Evolutionary conservation across 1,140 invertebrate genomes (phyloP).

Genomic region (Acromyrmex heyeri): DNA sequence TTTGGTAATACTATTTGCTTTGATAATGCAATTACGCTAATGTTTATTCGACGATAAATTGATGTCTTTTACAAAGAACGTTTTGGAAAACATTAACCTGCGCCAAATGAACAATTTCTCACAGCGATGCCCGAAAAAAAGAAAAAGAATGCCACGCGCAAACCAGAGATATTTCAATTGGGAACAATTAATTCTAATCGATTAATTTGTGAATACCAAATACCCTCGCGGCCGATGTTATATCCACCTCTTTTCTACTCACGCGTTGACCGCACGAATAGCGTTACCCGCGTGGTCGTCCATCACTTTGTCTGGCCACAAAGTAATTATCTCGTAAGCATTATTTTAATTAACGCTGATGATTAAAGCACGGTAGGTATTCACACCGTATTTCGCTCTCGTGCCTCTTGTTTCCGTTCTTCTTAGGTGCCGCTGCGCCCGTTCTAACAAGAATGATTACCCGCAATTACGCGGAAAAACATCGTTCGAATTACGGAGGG

Average conservation of each 20-base stretch:
- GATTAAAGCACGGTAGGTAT: slow-evolving; percentile 64
- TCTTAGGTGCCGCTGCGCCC: slow-evolving; percentile 42
- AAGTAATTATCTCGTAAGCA: slow-evolving; percentile 79
- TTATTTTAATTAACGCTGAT: slow-evolving; percentile 77
- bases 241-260: slow-evolving; percentile 38
- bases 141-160: slow-evolving; percentile 28
- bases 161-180: slow-evolving; percentile 57
- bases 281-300: slow-evolving; percentile 66
- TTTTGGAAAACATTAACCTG: slow-evolving; percentile 47
- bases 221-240: slow-evolving; percentile 61
- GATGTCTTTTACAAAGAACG: slow-evolving; percentile 52
- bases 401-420: slow-evolving; percentile 55
- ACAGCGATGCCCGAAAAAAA: slow-evolving; percentile 27
- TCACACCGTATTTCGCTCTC: slow-evolving; percentile 61
- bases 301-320: slow-evolving; percentile 74
- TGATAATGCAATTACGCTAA: slow-evolving; percentile 38
- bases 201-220: slow-evolving; percentile 74
- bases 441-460: slow-evolving; percentile 64
- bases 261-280: slow-evolving; percentile 56
- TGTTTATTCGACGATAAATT: slow-evolving; percentile 57
- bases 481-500: slow-evolving; percentile 64
- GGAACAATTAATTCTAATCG: slow-evolving; percentile 73
- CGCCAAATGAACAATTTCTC: slow-evolving; percentile 51
- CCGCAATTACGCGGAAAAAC: slow-evolving; percentile 64
- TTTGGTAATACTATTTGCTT: slow-evolving; percentile 14